Base-by-base conservation (phyloP, 2,888 invertebrate genomes). In the Aromia moschata region DNA sequence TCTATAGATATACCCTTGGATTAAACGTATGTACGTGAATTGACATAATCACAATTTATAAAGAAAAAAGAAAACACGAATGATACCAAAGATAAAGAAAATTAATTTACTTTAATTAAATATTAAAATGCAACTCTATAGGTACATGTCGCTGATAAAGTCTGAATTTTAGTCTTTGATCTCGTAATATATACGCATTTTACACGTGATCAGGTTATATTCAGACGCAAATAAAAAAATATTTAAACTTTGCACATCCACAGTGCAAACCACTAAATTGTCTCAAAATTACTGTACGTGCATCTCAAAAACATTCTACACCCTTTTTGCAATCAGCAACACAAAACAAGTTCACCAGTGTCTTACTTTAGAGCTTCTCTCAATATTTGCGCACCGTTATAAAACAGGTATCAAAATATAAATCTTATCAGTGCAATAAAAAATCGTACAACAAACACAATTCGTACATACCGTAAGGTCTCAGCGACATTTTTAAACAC, bases 381-480 rank as follows among this genome's bases (percentile, higher is more conserved):
- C 12, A 25, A 49, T 38, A 52, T 52, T 52, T 41, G 30, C n/a
- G 17, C 16, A 20, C 12, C 12, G 46, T 33, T 46, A 33, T 46
- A 25, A 1, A 38, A 38, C 11, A 31, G 40, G 14, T 20, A 31
- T 15, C 25, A 49, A 38, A 30, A 52, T 31, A 14, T 38, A 11
- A 20, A 20, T 11, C 10, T 40, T 41, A 52, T 52, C 51, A 52
- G 31, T 40, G 51, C 41, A 52, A 41, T 41, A 52, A 41, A 52
- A 31, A 31, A 30, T 10, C 11, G 18, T n/a, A 52, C 38, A 16
- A 12, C 7, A 36, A 51, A 51, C 33, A 15, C 11, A 16, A 14
- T 11, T 25, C 25, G 14, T 52, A 52, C 51, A 16, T 52, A 52
- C 51, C 51, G 14, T 52, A 52, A 10, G 51, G 51, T 52, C 31